Base-by-base conservation (phyloP, 2,888 invertebrate species). In the Stenodema calcarata region DNA sequence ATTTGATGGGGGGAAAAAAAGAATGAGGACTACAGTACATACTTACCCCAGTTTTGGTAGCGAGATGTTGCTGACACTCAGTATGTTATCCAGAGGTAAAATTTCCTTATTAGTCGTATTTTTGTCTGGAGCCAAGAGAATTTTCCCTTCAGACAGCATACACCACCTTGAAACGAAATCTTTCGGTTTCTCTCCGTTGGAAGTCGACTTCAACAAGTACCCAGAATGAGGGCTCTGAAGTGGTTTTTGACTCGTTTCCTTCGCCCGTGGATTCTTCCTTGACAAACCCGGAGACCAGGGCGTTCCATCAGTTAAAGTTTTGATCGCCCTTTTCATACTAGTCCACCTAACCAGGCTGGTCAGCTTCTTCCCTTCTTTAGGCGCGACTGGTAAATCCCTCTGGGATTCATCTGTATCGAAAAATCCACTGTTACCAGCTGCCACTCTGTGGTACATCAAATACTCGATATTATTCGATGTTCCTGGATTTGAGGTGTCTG, bases 111-210 rank as follows among this genome's bases (percentile, higher is more conserved):
- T 92, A 50, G 93, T 93, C 91, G 94, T 94, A 84, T 94, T 94
- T 89, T 94, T 94, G 90, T 96, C 96, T 6, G 94, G 92, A 89
- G 94, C 95, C 90, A 96, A 95, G 88, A 94, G 93, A 41, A 97
- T 92, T 90, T 94, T 94, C 73, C 95, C 94, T 89, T 95, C 95
- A 4, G 94, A 93, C 30, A 96, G 91, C 62, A 95, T 93, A 90
- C 95, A 95, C 91, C 94, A 94, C 69, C 95, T 92, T n/a, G 93
- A 93, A 88, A 95, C 95, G 90, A 95, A 94, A 90, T 96, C 96
- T 88, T 95, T 95, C 82, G 96, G 94, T 86, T 91, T 91, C 50
- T 91, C 91, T n/a, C 91, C 91, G 0, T 91, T 91, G 1, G 90
- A 90, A 18, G 90, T 89, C 62, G 90, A 90, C 89, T 93, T 92